A percentile compares a stretch with the other conserved stretches of the same genome.
Evolutionary conservation across 2,113 vertebrate species (phyloP).

Genomic region (Hippocampus barbouri): DNA sequence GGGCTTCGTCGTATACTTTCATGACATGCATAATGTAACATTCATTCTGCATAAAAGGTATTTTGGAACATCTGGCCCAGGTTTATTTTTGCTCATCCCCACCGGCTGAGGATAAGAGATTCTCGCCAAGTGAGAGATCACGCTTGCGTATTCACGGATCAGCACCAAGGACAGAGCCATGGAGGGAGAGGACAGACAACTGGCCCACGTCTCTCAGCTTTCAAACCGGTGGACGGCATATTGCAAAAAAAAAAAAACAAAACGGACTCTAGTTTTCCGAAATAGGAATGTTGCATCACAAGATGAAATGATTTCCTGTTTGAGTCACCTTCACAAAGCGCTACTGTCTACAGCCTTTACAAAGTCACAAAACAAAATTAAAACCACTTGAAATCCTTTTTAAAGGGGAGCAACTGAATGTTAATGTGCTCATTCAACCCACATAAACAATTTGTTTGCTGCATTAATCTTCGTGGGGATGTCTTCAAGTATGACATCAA

Average conservation of each 20-base stretch:
- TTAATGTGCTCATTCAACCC: background rate
- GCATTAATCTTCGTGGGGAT: background rate
- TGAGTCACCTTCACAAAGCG: background rate
- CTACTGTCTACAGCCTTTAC: background rate
- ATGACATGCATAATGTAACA: background rate
- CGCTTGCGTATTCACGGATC: constrained; percentile 10
- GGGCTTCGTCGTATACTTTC: background rate
- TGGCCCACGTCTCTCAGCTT: background rate
- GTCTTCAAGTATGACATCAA: background rate
- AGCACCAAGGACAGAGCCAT: constrained; percentile 22
- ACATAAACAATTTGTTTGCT: background rate
- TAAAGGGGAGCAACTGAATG: background rate
- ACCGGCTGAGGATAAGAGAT: constrained; percentile 4
- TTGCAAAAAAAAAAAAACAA: background rate
- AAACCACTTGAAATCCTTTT: background rate
- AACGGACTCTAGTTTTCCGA: background rate
- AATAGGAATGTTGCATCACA: background rate
- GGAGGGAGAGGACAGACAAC: background rate
- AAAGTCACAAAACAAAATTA: background rate
- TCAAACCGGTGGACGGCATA: background rate
- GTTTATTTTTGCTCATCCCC: background rate
- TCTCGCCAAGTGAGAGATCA: constrained; percentile 11
- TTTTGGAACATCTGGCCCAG: background rate
- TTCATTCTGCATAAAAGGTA: background rate
- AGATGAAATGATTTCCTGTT: background rate